phyloP scores from a whole-genome alignment of 2,797 vertebrate genomes.

The Halcyon badia region DNA sequence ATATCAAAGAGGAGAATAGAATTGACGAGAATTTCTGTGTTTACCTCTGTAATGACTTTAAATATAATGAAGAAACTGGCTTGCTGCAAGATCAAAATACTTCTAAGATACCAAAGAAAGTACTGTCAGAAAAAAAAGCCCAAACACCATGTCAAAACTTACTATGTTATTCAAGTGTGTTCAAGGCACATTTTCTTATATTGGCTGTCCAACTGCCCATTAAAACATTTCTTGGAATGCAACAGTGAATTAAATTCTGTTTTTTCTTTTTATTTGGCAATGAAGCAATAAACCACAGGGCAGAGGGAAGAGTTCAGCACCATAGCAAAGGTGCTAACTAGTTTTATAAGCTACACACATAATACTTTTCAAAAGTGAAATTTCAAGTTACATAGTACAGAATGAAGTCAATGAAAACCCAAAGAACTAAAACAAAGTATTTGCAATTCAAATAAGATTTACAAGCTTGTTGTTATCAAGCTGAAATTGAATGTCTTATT shows the following conservation, averaged over 20 bases:
- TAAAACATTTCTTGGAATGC: background rate
- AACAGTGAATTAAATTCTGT: background rate
- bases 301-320: background rate
- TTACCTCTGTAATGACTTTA: background rate
- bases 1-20: background rate
- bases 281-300: background rate
- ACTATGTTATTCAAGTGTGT: background rate
- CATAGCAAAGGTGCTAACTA: background rate
- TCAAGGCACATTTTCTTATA: background rate
- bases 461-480: background rate
- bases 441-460: background rate
- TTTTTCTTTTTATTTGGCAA: background rate
- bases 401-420: background rate
- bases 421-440: background rate
- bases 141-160: background rate
- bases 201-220: background rate
- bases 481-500: background rate
- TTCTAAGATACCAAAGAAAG: background rate
- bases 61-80: background rate
- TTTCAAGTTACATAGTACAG: background rate
- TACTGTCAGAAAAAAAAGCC: background rate
- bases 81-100: background rate
- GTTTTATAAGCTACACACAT: background rate
- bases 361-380: background rate
- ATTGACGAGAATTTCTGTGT: background rate